Evolutionary conservation across 2,113 vertebrate genomes (phyloP), one percentile per base, ranked within the genome.

Genomic region (Pluvianellus socialis): DNA sequence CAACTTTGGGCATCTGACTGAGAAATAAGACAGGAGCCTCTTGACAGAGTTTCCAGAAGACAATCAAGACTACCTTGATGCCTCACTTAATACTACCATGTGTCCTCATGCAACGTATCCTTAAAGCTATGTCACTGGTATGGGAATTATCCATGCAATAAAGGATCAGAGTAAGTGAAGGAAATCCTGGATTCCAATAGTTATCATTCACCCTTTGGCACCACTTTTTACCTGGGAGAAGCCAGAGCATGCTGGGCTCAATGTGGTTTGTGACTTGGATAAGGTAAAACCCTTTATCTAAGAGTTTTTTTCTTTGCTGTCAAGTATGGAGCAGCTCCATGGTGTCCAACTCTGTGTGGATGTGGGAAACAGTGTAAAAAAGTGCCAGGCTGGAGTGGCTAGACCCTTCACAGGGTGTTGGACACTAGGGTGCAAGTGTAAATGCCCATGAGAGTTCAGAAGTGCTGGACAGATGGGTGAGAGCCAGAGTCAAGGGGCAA

Each of bases 331-430:
- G 21, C 35, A 76, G 30, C 17, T 56, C 40, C 45, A 1, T 16
- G 16, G 18, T 61, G 55, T 55, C 19, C 6, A 23, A 14, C 16
- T 7, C 1, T 22, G 24, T 1, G 0, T n/a, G 17, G 32, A 56
- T 62, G 71, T 71, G 28, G 33, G 14, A 79, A 6, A 53, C 14
- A 22, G 9, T 24, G 23, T 71, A 4, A 82, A 55, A 86, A 86
- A 17, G 12, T 22, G 26, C 4, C 16, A 62, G n/a, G 2, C 10
- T 32, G 20, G 80, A 45, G 23, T 79, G 40, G 16, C 19, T 52
- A 79, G 50, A 86, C 10, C 20, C 38, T 74, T 23, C 30, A 53
- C 5, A 23, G 42, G 15, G 6, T 89, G 17, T 38, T 79, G 82
- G 33, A 79, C 53, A 71, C 14, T 6, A 52, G 47, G 18, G 9